Conservation (phyloP, 2,797 vertebrate species). For the Atherinosoma microstoma region DNA sequence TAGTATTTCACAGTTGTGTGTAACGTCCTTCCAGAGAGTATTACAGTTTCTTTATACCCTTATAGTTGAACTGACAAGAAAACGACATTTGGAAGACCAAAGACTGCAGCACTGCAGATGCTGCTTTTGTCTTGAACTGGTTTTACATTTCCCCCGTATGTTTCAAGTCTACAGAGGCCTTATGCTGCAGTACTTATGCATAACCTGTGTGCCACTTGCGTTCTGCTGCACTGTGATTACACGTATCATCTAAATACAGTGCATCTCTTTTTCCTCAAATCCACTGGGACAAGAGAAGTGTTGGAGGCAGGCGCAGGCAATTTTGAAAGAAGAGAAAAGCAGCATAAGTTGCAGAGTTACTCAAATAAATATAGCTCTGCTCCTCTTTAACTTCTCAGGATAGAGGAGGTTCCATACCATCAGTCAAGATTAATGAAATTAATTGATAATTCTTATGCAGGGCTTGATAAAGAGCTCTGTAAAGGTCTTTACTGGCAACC, state of each 20-base stretch:
- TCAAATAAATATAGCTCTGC: slow-evolving; percentile 7
- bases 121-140: slow-evolving; percentile 42
- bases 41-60: background rate
- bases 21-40: slow-evolving; percentile 8
- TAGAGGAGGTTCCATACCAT: background rate
- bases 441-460: slow-evolving; percentile 36
- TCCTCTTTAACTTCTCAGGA: slow-evolving; percentile 9
- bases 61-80: slow-evolving; percentile 12
- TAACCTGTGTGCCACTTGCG: slow-evolving; percentile 46
- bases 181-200: slow-evolving; percentile 66
- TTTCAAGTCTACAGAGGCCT: slow-evolving; percentile 55
- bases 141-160: slow-evolving; percentile 24
- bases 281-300: slow-evolving; percentile 14
- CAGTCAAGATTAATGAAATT: slow-evolving; percentile 48
- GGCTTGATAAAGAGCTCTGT: slow-evolving; percentile 54
- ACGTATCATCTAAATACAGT: slow-evolving; percentile 61
- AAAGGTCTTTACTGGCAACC: slow-evolving; percentile 38
- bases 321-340: slow-evolving; percentile 6
- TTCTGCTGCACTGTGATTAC: slow-evolving; percentile 63
- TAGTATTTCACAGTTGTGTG: slow-evolving; percentile 11
- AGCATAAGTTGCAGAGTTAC: slow-evolving; percentile 20
- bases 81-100: slow-evolving; percentile 1
- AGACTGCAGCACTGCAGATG: slow-evolving; percentile 46
- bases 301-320: slow-evolving; percentile 14
- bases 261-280: slow-evolving; percentile 27